These are phyloP conservation scores for Chrosomus eos DNA, from an alignment of 2,797 vertebrate genomes.

Conservation along the genomic window DNA sequence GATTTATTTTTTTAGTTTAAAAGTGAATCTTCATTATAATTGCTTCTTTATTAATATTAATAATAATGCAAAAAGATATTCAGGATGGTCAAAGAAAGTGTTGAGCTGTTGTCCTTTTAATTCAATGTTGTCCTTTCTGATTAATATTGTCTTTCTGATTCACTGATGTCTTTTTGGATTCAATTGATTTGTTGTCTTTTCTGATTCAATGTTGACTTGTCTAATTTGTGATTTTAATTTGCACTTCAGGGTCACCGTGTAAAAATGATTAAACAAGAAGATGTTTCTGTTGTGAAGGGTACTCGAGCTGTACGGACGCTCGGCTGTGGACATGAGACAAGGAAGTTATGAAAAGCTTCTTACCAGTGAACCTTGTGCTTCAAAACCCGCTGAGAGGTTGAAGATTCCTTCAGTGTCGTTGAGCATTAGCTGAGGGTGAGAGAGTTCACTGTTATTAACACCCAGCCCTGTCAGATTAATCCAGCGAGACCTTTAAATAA, in stretches of 20 bases:
- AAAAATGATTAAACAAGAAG: not conserved
- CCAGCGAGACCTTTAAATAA: not conserved
- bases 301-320: accelerated
- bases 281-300: not conserved
- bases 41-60: no score
- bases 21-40: not conserved
- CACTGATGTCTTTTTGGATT: not conserved
- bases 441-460: conserved; percentile 4
- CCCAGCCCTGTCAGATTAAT: not conserved
- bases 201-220: not conserved
- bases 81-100: not conserved
- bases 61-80: not conserved
- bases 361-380: conserved; percentile 79
- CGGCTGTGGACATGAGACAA: no score
- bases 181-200: not conserved
- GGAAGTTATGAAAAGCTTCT: conserved; percentile 64
- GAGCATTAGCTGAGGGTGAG: conserved; percentile 77
- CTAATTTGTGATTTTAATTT: not conserved
- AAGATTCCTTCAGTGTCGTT: conserved; percentile 84
- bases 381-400: conserved; percentile 84
- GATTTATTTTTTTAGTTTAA: no score
- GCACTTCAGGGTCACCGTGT: not conserved
- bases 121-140: no score
- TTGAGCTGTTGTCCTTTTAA: no score
- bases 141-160: no score